These are phyloP conservation scores for Homarus gammarus DNA, from an alignment of 2,888 invertebrate species.

Conservation along the genomic window DNA sequence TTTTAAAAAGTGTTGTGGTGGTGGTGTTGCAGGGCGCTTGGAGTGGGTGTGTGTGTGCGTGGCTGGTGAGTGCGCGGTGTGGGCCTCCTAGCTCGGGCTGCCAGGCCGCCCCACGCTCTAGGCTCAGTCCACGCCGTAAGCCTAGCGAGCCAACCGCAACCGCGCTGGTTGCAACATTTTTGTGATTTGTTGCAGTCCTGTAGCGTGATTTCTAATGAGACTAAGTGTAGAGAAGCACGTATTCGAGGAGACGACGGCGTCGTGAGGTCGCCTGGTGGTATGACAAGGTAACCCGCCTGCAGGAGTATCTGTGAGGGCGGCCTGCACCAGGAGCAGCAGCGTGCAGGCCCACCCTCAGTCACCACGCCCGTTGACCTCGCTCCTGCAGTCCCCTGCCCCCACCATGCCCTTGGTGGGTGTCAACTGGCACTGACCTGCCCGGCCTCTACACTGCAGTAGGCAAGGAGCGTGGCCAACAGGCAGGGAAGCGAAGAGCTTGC, in stretches of 20 bases:
- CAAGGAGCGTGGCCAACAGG: not conserved
- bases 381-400: not conserved
- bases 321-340: constrained; percentile 25
- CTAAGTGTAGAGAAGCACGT: constrained; percentile 19
- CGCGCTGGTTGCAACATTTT: constrained; percentile 52
- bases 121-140: constrained; percentile 67
- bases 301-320: not conserved
- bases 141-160: constrained; percentile 65
- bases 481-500: not conserved
- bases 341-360: not conserved
- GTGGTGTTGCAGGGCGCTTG: constrained; percentile 53
- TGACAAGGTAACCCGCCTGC: constrained; percentile 41
- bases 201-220: constrained; percentile 31
- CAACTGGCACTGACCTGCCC: not conserved
- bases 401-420: not conserved
- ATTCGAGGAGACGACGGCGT: constrained; percentile 42
- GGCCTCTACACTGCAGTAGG: not conserved
- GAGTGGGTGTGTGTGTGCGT: constrained; percentile 57
- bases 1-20: constrained; percentile 9
- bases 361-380: constrained; percentile 14
- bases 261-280: constrained; percentile 55
- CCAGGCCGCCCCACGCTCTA: constrained; percentile 41
- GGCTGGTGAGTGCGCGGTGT: constrained; percentile 57
- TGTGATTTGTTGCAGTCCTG: constrained; percentile 35
- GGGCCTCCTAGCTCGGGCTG: constrained; percentile 26